phyloP scores from a whole-genome alignment of 2,888 invertebrate genomes.

The Drosophila merina region DNA sequence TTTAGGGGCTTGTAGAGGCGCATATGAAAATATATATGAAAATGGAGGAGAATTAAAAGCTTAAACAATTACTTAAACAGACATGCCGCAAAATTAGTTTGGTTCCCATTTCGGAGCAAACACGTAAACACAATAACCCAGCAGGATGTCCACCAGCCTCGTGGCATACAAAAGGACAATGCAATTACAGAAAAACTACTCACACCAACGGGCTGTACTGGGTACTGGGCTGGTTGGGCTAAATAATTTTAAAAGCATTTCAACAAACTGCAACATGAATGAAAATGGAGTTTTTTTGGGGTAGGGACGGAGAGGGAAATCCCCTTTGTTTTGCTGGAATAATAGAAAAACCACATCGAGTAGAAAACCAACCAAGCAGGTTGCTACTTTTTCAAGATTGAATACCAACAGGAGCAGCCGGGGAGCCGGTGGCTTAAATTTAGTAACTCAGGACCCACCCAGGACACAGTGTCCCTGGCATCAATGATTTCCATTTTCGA shows the following conservation, averaged over 20 bases:
- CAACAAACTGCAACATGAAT: conserved; percentile 53
- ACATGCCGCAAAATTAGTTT: conserved; percentile 78
- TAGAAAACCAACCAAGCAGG: conserved; percentile 17
- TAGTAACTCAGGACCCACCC: conserved; percentile 17
- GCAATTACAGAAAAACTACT: conserved; percentile 65
- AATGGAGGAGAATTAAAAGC: conserved; percentile 64
- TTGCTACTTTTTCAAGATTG: conserved; percentile 29
- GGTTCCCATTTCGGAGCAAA: conserved; percentile 57
- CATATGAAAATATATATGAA: not conserved
- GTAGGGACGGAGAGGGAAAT: not conserved
- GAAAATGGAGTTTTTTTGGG: conserved; percentile 38
- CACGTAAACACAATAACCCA: conserved; percentile 34
- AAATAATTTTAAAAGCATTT: conserved; percentile 75
- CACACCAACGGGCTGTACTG: conserved; percentile 9
- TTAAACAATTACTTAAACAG: conserved; percentile 77
- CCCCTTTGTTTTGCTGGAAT: conserved; percentile 10
- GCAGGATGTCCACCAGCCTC: conserved; percentile 39
- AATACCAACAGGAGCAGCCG: conserved; percentile 14
- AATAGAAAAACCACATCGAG: conserved; percentile 26
- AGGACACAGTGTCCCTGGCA: conserved; percentile 1
- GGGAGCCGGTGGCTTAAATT: conserved; percentile 18
- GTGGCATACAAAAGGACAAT: conserved; percentile 57
- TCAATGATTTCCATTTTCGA: conserved; percentile 29
- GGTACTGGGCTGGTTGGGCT: conserved; percentile 45
- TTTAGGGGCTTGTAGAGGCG: not conserved